A percentile compares a stretch with the other conserved stretches of the same genome.
These are phyloP conservation scores for Tenodera sinensis DNA, from an alignment of 2,888 invertebrate species.

Conservation along the genomic window DNA sequence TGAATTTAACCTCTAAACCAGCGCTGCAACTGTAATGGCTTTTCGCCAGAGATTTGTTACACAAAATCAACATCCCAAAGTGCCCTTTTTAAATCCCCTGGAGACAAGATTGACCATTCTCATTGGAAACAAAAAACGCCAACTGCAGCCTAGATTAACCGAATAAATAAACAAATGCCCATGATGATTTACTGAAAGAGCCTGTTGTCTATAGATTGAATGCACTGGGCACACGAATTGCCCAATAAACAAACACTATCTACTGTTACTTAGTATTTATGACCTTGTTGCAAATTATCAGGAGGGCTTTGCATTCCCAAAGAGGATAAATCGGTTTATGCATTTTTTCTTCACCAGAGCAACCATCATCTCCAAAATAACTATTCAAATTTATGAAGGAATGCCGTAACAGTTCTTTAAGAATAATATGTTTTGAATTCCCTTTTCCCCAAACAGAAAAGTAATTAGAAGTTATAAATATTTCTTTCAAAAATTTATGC, in stretches of 20 bases:
- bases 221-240: not conserved
- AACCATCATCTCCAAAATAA: too few relatives aligned
- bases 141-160: not conserved
- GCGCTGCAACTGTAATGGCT: not conserved
- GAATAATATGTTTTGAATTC: too few relatives aligned
- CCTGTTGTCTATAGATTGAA: not conserved
- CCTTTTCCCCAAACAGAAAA: too few relatives aligned
- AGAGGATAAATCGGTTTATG: not conserved
- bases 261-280: not conserved
- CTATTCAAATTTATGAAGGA: too few relatives aligned
- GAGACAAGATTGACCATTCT: not conserved
- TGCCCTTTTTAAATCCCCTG: not conserved
- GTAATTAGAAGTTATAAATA: too few relatives aligned
- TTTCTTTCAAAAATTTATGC: too few relatives aligned
- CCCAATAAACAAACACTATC: not conserved
- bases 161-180: not conserved
- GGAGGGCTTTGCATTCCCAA: not conserved
- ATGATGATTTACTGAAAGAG: not conserved
- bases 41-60: not conserved
- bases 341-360: too few relatives aligned
- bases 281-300: not conserved
- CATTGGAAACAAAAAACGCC: not conserved
- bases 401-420: too few relatives aligned
- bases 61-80: not conserved
- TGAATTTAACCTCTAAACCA: not conserved